A percentile compares a stretch with the other conserved stretches of the same genome.
Evolutionary conservation across 1,140 invertebrate species (phyloP).

Genomic region (Holotrichia oblita): DNA sequence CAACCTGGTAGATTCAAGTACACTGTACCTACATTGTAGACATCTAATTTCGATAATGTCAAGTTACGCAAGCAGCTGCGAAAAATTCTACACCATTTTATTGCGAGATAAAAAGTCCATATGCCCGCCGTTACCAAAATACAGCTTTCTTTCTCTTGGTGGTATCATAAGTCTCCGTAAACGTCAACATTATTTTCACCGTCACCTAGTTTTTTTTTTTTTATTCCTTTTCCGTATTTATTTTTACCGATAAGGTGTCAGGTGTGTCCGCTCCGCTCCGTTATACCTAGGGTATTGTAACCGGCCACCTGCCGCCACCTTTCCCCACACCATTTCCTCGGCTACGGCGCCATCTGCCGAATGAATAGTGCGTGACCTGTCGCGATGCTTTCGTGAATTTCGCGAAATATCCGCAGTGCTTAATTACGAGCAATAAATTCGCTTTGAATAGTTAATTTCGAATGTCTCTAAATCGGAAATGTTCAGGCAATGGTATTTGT

Average conservation of each 20-base stretch:
- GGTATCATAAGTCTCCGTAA: too few species aligned
- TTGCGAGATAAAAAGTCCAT: too few species aligned
- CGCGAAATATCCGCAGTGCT: not conserved
- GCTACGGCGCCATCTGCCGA: conserved; percentile 2
- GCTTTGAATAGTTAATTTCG: not conserved
- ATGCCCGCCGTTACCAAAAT: too few species aligned
- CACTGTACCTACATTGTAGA: too few species aligned
- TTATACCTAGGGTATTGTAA: not conserved
- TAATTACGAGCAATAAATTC: conserved; percentile 16
- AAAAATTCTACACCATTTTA: too few species aligned
- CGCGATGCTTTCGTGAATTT: conserved; percentile 15
- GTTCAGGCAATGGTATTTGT: not conserved
- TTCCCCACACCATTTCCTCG: conserved; percentile 15
- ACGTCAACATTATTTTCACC: not conserved
- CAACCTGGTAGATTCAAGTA: too few species aligned
- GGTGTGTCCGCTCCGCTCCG: not conserved
- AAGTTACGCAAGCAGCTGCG: too few species aligned
- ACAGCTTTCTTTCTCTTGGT: too few species aligned
- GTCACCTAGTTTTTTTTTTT: not conserved
- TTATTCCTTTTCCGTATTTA: not conserved
- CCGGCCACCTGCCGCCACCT: not conserved
- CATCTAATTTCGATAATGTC: too few species aligned
- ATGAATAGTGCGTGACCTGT: conserved; percentile 2
- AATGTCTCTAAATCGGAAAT: not conserved
- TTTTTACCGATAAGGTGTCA: conserved; percentile 12